Conservation (phyloP, 2,888 invertebrate species). For the Galerucella pusilla region DNA sequence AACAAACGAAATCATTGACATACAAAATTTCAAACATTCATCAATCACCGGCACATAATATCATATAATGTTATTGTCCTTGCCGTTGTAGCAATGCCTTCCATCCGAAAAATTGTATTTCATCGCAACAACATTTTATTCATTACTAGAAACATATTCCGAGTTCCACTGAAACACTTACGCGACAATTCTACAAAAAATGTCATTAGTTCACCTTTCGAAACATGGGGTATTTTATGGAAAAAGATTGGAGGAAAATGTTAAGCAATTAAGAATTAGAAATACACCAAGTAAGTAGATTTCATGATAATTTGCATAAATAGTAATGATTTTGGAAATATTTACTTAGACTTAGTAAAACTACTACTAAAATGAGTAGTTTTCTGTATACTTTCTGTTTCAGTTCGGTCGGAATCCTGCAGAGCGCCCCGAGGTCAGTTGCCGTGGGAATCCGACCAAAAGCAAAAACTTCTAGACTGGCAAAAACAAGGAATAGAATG, state of each 20-base stretch:
- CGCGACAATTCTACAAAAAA: not conserved
- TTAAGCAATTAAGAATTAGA: not conserved
- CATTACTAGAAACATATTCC: slow-evolving; percentile 46
- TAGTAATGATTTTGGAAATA: not conserved
- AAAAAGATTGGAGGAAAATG: slow-evolving; percentile 40
- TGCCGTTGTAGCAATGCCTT: slow-evolving; percentile 38
- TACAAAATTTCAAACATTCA: not conserved
- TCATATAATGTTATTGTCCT: slow-evolving; percentile 1
- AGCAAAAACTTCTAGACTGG: not conserved
- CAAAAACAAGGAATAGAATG: slow-evolving; percentile 24
- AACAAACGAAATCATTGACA: slow-evolving; percentile 1
- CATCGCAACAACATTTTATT: slow-evolving; percentile 49
- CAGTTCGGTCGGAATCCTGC: not conserved
- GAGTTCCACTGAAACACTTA: slow-evolving; percentile 21
- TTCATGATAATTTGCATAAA: not conserved
- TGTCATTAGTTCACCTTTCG: slow-evolving; percentile 27
- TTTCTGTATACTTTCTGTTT: not conserved
- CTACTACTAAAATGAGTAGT: not conserved
- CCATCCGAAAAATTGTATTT: slow-evolving; percentile 51
- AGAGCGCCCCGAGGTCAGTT: slow-evolving; percentile 40
- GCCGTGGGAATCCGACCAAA: slow-evolving; percentile 48
- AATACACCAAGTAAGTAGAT: slow-evolving; percentile 1
- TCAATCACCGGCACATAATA: not conserved
- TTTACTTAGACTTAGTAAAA: not conserved
- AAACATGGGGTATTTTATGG: slow-evolving; percentile 50